A percentile compares a stretch with the other conserved stretches of the same genome.
These are phyloP conservation scores for Sparus aurata DNA, from an alignment of 2,797 vertebrate species.

Conservation along the genomic window DNA sequence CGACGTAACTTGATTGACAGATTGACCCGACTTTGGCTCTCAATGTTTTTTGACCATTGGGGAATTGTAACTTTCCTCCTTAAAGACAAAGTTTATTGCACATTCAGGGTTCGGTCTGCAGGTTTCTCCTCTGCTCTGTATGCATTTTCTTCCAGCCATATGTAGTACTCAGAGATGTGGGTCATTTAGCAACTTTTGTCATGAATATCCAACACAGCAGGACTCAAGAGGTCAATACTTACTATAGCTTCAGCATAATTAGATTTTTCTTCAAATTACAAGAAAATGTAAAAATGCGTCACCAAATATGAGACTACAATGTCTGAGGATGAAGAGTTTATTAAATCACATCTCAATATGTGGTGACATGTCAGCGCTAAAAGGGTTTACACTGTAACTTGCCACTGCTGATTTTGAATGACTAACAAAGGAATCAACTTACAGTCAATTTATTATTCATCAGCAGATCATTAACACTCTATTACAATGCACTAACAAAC, in stretches of 20 bases:
- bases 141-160: slow-evolving; percentile 24
- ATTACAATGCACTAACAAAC: background rate
- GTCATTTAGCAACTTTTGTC: slow-evolving; percentile 25
- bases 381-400: background rate
- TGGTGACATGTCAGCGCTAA: background rate
- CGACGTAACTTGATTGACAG: slow-evolving; percentile 3
- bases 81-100: slow-evolving; percentile 10
- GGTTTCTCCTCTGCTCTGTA: slow-evolving; percentile 28
- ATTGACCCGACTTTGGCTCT: slow-evolving; percentile 38
- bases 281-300: no score
- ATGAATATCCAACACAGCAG: slow-evolving; percentile 1
- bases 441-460: background rate
- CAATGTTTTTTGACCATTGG: slow-evolving; percentile 17
- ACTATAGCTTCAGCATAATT: no score
- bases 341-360: background rate
- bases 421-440: background rate
- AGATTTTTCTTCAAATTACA: no score
- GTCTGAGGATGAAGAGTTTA: background rate
- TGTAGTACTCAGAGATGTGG: slow-evolving; percentile 6
- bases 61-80: slow-evolving; percentile 5
- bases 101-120: slow-evolving; percentile 15
- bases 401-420: slow-evolving; percentile 4
- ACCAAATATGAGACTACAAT: background rate
- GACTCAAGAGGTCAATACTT: background rate
- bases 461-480: background rate